A percentile compares a stretch with the other conserved stretches of the same genome.
These are phyloP conservation scores for Pandemis cinnamomeana DNA, from an alignment of 2,888 invertebrate genomes.

Conservation along the genomic window DNA sequence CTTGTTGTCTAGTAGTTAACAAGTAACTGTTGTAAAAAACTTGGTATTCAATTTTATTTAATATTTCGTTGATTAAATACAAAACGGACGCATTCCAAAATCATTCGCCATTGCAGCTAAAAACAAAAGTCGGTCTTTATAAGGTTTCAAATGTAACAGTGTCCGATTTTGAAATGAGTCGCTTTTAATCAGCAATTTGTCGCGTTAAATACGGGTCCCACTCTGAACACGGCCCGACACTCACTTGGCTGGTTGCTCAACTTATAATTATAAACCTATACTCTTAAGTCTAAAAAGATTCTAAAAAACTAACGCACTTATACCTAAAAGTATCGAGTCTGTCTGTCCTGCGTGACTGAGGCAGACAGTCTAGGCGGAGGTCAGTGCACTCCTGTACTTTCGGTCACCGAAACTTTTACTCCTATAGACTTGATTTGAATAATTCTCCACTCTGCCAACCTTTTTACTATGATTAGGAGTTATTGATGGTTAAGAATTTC, in stretches of 20 bases:
- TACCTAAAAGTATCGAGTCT: constrained; percentile 11
- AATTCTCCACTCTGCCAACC: background rate
- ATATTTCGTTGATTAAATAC: too few relatives aligned
- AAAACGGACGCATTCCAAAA: too few relatives aligned
- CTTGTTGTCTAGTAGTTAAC: too few relatives aligned
- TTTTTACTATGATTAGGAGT: background rate
- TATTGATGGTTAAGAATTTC: background rate
- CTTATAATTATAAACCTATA: background rate
- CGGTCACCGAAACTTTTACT: constrained; percentile 5
- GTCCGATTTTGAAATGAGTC: too few relatives aligned
- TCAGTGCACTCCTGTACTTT: constrained; percentile 16
- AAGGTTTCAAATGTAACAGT: too few relatives aligned
- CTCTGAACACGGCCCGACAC: too few relatives aligned
- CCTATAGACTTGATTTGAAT: constrained; percentile 6
- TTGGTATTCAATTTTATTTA: too few relatives aligned
- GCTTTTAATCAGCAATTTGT: too few relatives aligned
- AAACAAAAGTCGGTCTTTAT: too few relatives aligned
- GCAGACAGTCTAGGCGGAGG: constrained; percentile 10
- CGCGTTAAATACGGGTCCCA: too few relatives aligned
- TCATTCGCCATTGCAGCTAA: too few relatives aligned
- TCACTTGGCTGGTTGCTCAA: background rate
- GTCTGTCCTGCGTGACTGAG: constrained; percentile 5
- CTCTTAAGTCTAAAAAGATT: background rate
- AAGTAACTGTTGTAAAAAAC: too few relatives aligned
- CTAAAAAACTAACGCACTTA: constrained; percentile 8